phyloP scores from a whole-genome alignment of 2,113 vertebrate species.

The Oenanthe oenanthe region DNA sequence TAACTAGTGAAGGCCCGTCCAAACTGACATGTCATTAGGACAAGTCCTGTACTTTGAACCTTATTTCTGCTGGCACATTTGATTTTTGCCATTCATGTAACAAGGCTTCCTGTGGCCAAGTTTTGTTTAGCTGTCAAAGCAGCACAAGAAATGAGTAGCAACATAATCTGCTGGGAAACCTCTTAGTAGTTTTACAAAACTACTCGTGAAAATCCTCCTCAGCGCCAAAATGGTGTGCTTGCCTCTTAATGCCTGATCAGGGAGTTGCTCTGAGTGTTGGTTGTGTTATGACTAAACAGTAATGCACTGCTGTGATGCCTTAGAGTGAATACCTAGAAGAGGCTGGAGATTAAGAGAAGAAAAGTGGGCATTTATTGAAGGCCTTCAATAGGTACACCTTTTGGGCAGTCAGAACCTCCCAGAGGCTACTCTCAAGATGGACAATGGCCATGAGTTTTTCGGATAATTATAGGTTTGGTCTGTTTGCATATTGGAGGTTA shows the following conservation, averaged over 20 bases:
- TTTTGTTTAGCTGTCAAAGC: conserved; percentile 48
- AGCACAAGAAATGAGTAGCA: conserved; percentile 22
- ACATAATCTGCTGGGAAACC: background rate
- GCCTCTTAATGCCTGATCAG: background rate
- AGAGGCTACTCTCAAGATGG: background rate
- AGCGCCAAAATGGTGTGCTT: background rate
- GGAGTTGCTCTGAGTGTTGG: background rate
- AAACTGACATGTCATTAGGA: conserved; percentile 35
- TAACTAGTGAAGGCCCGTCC: background rate
- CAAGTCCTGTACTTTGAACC: conserved; percentile 16
- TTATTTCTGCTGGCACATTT: conserved; percentile 27
- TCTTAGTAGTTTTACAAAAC: background rate
- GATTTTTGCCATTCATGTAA: conserved; percentile 43
- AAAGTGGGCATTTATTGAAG: background rate
- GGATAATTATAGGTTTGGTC: background rate
- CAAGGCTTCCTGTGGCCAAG: background rate
- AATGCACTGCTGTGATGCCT: background rate
- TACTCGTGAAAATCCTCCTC: background rate
- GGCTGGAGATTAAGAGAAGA: background rate
- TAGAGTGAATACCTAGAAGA: background rate
- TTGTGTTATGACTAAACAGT: background rate
- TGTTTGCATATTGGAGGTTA: background rate
- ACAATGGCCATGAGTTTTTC: rapidly evolving
- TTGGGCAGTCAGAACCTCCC: background rate
- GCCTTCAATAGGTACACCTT: background rate